A percentile compares a stretch with the other conserved stretches of the same genome.
Conservation (phyloP, 37 sponge, comb jelly and placozoan genomes). For the Crambe crambe region DNA sequence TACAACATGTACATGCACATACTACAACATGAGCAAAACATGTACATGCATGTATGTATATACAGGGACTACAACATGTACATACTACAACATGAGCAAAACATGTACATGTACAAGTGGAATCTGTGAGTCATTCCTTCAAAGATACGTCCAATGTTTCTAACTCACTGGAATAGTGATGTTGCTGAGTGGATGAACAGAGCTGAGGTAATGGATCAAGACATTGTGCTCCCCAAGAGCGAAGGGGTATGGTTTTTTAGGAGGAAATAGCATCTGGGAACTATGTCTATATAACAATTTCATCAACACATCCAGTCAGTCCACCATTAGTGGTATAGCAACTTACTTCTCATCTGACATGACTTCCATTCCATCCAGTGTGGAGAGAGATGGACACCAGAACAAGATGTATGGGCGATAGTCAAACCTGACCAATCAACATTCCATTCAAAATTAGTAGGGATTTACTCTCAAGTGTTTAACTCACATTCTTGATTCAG, state of each 20-base stretch:
- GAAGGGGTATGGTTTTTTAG: constrained; percentile 29
- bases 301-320: no score
- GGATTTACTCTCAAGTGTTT: background rate
- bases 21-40: no score
- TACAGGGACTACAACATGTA: no score
- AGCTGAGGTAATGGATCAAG: constrained; percentile 35
- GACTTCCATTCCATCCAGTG: constrained; percentile 45
- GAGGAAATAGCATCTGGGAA: constrained; percentile 29
- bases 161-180: background rate
- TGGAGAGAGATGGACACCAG: constrained; percentile 45
- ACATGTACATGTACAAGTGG: no score
- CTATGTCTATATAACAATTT: no score
- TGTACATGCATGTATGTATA: no score
- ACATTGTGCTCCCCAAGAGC: constrained; percentile 34
- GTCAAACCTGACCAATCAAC: constrained; percentile 12
- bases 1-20: no score
- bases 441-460: background rate
- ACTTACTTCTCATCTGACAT: constrained; percentile 41
- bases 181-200: constrained; percentile 25
- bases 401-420: constrained; percentile 46
- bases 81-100: no score
- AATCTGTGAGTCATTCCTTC: no score
- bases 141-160: no score
- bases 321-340: background rate
- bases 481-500: constrained; percentile 31